phyloP scores from a whole-genome alignment of 2,113 vertebrate genomes.

The Lota lota region DNA sequence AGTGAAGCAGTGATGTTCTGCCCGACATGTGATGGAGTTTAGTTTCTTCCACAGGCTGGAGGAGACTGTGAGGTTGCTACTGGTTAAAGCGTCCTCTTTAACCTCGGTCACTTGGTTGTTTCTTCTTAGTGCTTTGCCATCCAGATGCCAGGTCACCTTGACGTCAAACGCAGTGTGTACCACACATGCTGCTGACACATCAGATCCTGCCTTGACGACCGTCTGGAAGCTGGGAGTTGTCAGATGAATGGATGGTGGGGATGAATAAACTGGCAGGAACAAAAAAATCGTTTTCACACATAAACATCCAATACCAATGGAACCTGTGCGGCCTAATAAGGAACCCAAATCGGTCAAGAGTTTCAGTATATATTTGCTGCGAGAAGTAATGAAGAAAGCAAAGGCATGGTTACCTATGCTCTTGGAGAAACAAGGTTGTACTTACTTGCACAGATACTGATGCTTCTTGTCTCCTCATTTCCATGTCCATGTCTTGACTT shows the following conservation, averaged over 20 bases:
- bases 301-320: no score
- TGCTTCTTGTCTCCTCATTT: not conserved
- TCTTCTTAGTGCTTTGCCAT: accelerated
- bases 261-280: slow-evolving; percentile 20
- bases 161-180: slow-evolving; percentile 30
- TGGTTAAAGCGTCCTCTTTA: not conserved
- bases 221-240: slow-evolving; percentile 45
- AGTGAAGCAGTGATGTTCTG: slow-evolving; percentile 55
- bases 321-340: no score
- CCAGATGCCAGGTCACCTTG: slow-evolving; percentile 44
- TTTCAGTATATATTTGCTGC: no score
- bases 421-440: slow-evolving; percentile 4
- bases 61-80: slow-evolving; percentile 24
- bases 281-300: not conserved
- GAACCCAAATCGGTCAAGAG: no score
- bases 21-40: slow-evolving; percentile 46
- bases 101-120: accelerated
- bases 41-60: slow-evolving; percentile 19
- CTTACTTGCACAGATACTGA: slow-evolving; percentile 62
- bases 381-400: no score
- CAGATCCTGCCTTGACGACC: not conserved
- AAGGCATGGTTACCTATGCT: no score
- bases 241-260: slow-evolving; percentile 29
- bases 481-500: not conserved
- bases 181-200: slow-evolving; percentile 41